These are phyloP conservation scores for Hypomecis punctinalis DNA, from an alignment of 2,888 invertebrate species.

Conservation along the genomic window DNA sequence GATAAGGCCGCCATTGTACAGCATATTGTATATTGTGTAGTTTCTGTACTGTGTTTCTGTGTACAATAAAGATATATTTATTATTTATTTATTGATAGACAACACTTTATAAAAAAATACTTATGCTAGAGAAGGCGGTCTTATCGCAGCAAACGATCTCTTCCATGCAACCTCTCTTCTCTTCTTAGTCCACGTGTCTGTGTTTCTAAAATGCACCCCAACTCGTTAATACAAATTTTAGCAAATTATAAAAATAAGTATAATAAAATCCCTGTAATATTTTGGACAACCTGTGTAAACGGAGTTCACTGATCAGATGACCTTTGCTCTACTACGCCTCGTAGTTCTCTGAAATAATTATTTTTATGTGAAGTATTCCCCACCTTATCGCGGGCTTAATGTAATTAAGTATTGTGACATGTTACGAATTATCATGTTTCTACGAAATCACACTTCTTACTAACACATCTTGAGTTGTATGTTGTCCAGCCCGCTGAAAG, in stretches of 20 bases:
- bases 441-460: not conserved
- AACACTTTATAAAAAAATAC: no score
- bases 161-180: not conserved
- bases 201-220: not conserved
- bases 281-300: constrained; percentile 4
- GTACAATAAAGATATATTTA: no score
- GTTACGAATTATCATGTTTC: not conserved
- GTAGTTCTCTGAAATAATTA: constrained; percentile 4
- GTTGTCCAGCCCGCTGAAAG: no score
- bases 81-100: no score
- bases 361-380: constrained; percentile 6
- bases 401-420: not conserved
- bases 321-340: constrained; percentile 1
- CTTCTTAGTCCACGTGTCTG: not conserved
- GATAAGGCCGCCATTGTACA: no score
- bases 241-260: not conserved
- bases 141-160: no score
- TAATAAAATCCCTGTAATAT: not conserved
- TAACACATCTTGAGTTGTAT: no score
- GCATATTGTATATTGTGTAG: no score
- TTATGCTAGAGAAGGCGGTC: no score
- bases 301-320: constrained; percentile 13
- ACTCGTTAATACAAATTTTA: not conserved
- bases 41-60: no score
- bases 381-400: constrained; percentile 11